Base-by-base conservation (phyloP, 1,140 invertebrate genomes). In the Apis laboriosa region DNA sequence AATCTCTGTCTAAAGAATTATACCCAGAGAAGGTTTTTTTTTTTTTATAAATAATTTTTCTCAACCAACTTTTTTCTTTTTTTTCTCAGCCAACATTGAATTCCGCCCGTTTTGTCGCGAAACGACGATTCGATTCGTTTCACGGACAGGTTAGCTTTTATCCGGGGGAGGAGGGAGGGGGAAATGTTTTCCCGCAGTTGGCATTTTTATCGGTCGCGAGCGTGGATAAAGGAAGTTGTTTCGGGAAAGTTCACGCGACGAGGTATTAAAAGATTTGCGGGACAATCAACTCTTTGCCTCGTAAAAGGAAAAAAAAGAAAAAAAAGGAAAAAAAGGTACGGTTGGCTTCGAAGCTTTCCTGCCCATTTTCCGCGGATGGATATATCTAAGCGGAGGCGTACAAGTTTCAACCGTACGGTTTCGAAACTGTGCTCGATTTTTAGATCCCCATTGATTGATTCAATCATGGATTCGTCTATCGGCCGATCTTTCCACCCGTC, bases 381-480 rank as follows among this genome's bases (percentile, higher is more conserved):
- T 51, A 15, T 70, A 24, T 53, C 67, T 11, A 49, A 24, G n/a
- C 49, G 13, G 34, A 43, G 34, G 34, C 60, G n/a, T 12, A 43
- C 34, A 19, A n/a, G 21, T 21, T 60, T 9, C 58, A 0, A n/a
- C 58, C 34, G 28, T 66, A 34, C 9, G 2, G 19, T n/a, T 17
- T 24, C 49, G 67, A 70, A 70, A 17, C 43, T 21, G 8, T 15
- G 2, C 5, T 0, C 67, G 43, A 24, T 63, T 77, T 43, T 64
- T 73, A 34, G 67, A 75, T 72, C 64, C 43, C 3, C 4, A 51
- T 60, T 63, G 60, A 68, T 13, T 60, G 74, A 77, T 85, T 81
- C 77, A 75, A 86, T 86, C 83, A 56, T 21, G 34, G 43, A 17
- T 55, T 73, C 77, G 74, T 58, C 53, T 77, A 81, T 76, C 72